A percentile compares a stretch with the other conserved stretches of the same genome.
Conservation (phyloP, 2,888 invertebrate species). For the Drosophila mulleri region DNA sequence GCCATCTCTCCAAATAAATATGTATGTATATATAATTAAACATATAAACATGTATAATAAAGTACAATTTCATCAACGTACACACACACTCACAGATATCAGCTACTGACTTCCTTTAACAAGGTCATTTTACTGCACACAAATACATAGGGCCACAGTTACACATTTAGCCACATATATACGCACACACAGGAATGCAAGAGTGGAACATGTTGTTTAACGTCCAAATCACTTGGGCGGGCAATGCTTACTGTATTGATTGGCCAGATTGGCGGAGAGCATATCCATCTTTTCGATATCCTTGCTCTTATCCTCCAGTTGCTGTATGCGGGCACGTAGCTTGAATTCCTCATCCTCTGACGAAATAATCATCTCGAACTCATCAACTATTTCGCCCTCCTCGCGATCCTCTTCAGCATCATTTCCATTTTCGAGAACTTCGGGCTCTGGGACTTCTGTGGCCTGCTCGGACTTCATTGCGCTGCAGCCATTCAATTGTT, state of each 20-base stretch:
- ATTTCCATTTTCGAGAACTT: slow-evolving; percentile 44
- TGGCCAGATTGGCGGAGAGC: slow-evolving; percentile 78
- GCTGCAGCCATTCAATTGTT: slow-evolving; percentile 36
- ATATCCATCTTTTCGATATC: slow-evolving; percentile 84
- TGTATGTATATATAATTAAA: not conserved
- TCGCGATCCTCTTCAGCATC: slow-evolving; percentile 77
- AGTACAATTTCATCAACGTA: not conserved
- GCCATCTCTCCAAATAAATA: not conserved
- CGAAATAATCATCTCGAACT: slow-evolving; percentile 84
- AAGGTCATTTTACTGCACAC: slow-evolving; percentile 23
- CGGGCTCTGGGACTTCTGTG: slow-evolving; percentile 18
- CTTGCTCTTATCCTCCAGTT: slow-evolving; percentile 84
- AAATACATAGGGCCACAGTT: no score
- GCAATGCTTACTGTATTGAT: slow-evolving; percentile 76
- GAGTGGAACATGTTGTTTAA: slow-evolving; percentile 38
- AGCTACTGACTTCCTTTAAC: not conserved
- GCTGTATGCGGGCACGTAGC: slow-evolving; percentile 83
- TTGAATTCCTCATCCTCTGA: slow-evolving; percentile 84
- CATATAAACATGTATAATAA: no score
- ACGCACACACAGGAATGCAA: not conserved
- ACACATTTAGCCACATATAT: no score
- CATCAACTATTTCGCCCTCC: slow-evolving; percentile 84
- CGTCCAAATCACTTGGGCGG: not conserved
- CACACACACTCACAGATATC: no score
- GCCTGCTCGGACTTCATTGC: slow-evolving; percentile 25